Evolutionary conservation across 2,113 vertebrate species (phyloP), one percentile per base, ranked within the genome.

Genomic region (Sturnira hondurensis): DNA sequence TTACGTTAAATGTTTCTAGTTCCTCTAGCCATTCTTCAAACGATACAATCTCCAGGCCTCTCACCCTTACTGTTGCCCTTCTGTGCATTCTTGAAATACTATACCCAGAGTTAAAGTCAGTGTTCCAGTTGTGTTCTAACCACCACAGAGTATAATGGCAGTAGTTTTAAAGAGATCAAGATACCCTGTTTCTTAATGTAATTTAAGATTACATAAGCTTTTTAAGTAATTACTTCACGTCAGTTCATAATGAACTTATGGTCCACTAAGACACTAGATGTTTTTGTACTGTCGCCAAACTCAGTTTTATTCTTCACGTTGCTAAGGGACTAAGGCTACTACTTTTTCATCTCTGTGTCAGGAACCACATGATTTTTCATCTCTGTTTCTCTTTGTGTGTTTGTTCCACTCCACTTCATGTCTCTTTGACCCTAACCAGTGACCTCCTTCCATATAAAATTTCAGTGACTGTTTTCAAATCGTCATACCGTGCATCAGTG

Each of bases 261-360:
- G 76, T 43, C 19, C 36, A 63, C 63, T 65, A 90, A 86, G 78
- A 94, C 36, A 70, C 47, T 84, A 54, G 26, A 65, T 88, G 19
- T 56, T 68, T 94, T 70, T 91, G 26, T 91, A 47, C 73, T 90
- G 61, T 89, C 86, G 19, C 54, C 85, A 91, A 93, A 33, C 28
- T 96, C 58, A 76, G 28, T 89, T 97, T 88, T 93, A 67, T 73
- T 88, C 47, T 89, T 89, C n/a, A 95, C 91, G 28, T 45, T 71
- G 10, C 50, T 70, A 33, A 71, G 56, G 73, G 7, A 56, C 77
- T 65, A 74, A 94, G 58, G 58, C 38, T 71, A 73, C 38, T 91
- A 38, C 45, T 14, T 78, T 89, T 77, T 78, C 3, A 70, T 94
- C 6, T 95, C 43, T 93, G 71, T 50, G 63, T 73, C 47, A 17